Conservation (phyloP, 2,797 vertebrate genomes). For the Cichlasoma orientale region DNA sequence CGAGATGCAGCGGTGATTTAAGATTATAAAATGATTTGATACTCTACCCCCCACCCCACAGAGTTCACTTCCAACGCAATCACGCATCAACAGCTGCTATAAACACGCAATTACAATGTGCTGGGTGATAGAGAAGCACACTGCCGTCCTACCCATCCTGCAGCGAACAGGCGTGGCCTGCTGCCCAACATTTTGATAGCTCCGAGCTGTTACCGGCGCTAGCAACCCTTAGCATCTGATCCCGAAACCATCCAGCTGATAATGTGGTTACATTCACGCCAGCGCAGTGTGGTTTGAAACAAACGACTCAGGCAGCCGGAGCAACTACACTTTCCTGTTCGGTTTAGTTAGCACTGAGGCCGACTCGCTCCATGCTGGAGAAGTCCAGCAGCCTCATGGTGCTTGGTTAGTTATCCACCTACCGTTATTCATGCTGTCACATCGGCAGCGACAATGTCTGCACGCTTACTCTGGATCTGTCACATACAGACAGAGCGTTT, state of each 20-base stretch:
- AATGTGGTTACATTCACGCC: background rate
- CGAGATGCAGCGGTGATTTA: background rate
- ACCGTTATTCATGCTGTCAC: background rate
- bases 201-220: background rate
- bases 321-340: background rate
- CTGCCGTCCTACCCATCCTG: background rate
- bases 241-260: background rate
- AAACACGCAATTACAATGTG: background rate
- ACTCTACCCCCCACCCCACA: background rate
- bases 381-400: background rate
- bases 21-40: background rate
- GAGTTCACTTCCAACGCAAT: background rate
- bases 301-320: background rate
- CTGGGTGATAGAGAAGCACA: background rate
- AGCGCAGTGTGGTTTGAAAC: too few relatives aligned
- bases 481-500: background rate
- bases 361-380: background rate
- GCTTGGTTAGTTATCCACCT: background rate
- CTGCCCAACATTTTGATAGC: background rate
- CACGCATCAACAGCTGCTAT: background rate
- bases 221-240: background rate
- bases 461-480: rapidly evolving
- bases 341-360: background rate
- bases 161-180: background rate
- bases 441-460: background rate